Conservation (phyloP, 2,113 vertebrate genomes). For the Rhineura floridana region DNA sequence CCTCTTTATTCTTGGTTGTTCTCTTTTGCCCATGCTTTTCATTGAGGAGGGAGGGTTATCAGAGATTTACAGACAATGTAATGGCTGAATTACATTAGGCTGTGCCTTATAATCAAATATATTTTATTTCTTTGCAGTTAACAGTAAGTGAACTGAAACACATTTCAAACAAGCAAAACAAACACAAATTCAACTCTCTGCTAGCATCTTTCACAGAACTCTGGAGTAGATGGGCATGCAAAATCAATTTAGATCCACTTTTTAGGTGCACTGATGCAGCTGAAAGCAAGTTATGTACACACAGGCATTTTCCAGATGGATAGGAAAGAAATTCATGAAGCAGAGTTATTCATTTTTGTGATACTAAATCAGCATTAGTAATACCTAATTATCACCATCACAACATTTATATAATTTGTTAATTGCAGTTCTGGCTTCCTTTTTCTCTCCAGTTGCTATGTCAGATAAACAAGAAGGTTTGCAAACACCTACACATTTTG, state of each 20-base stretch:
- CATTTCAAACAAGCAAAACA: constrained; percentile 32
- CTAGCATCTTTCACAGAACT: constrained; percentile 40
- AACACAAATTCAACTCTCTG: constrained; percentile 1
- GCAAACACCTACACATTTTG: neutral
- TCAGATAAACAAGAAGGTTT: constrained; percentile 50
- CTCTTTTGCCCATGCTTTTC: constrained; percentile 3
- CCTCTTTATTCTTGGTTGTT: constrained; percentile 28
- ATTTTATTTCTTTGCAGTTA: constrained; percentile 33
- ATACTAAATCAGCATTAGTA: constrained; percentile 39
- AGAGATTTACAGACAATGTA: constrained; percentile 10
- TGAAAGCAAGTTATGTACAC: constrained; percentile 8
- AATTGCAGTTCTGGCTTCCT: constrained; percentile 44
- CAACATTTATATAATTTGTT: constrained; percentile 56
- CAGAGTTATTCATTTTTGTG: constrained; percentile 50
- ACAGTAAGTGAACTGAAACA: neutral
- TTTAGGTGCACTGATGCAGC: constrained; percentile 34
- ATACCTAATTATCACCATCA: constrained; percentile 53
- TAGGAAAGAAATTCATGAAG: constrained; percentile 40
- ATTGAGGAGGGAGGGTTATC: neutral
- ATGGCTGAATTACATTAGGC: constrained; percentile 7
- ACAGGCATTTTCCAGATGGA: constrained; percentile 30
- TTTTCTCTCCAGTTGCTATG: constrained; percentile 39
- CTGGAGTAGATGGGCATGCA: constrained; percentile 20
- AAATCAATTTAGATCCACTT: constrained; percentile 35
- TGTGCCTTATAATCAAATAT: constrained; percentile 24